phyloP scores from a whole-genome alignment of 1,140 invertebrate species.

The Bombus impatiens region DNA sequence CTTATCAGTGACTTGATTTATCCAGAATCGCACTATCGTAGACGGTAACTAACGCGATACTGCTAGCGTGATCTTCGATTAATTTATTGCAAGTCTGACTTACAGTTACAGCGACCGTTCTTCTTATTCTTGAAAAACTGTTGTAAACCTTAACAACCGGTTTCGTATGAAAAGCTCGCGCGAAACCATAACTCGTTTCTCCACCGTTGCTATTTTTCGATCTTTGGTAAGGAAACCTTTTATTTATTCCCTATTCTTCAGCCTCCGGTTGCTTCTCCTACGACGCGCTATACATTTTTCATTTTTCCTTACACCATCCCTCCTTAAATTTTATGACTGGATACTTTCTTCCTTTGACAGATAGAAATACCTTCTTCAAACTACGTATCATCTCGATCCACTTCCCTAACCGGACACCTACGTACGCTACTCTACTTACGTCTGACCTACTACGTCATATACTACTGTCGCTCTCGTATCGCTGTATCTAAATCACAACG shows the following conservation, averaged over 20 bases:
- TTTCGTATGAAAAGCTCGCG: not conserved
- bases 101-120: not conserved
- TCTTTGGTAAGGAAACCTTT: not conserved
- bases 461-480: not conserved
- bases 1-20: conserved; percentile 27
- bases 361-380: not conserved
- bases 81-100: conserved; percentile 35
- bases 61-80: conserved; percentile 11
- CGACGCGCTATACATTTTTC: not conserved
- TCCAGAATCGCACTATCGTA: not conserved
- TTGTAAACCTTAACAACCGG: not conserved
- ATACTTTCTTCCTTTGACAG: not conserved
- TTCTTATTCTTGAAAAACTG: conserved; percentile 17
- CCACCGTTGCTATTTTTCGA: not conserved
- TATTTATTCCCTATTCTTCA: not conserved
- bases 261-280: no score
- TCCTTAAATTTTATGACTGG: not conserved
- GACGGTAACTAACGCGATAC: conserved; percentile 38
- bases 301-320: no score
- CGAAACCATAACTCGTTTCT: not conserved
- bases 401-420: not conserved
- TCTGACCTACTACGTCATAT: not conserved
- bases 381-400: not conserved
- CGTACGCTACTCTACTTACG: not conserved
- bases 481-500: not conserved